Percentiles rank a stretch among this genome's conserved stretches.
Evolutionary conservation across 2,797 vertebrate species (phyloP).

Genomic region (Macroramphosus scolopax): DNA sequence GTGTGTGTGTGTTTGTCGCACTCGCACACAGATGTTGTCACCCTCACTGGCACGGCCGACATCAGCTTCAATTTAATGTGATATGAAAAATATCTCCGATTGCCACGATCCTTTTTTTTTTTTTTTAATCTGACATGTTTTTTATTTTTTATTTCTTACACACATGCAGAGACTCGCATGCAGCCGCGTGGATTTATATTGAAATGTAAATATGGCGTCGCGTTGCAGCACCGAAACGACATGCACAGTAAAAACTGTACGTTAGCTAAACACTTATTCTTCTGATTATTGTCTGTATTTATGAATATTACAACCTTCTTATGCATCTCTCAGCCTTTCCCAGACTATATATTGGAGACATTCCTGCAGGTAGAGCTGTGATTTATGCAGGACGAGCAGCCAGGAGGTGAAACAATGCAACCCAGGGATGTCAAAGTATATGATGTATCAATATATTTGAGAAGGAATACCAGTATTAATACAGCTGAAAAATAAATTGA

Average conservation of each 20-base stretch:
- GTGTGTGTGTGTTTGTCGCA: constrained; percentile 13
- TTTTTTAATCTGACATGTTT: too few species aligned
- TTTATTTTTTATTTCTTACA: too few species aligned
- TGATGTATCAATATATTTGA: too few species aligned
- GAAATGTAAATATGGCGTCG: constrained; percentile 52
- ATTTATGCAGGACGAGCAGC: constrained; percentile 37
- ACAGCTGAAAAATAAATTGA: too few species aligned
- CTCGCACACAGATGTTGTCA: constrained; percentile 36
- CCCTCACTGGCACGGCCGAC: constrained; percentile 6
- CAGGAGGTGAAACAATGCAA: constrained; percentile 14
- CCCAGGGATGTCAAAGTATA: too few species aligned
- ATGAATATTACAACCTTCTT: too few species aligned
- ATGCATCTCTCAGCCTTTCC: too few species aligned
- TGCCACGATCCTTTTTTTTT: too few species aligned
- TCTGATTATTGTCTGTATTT: constrained; percentile 7
- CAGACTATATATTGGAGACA: too few species aligned
- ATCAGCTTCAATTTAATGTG: constrained; percentile 25
- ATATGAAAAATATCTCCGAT: too few species aligned
- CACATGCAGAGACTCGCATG: too few species aligned
- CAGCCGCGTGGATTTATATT: constrained; percentile 51
- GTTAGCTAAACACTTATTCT: constrained; percentile 10
- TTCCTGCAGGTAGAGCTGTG: constrained; percentile 16
- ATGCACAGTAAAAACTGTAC: constrained; percentile 7
- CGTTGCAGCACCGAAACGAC: constrained; percentile 16
- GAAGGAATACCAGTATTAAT: too few species aligned